Conservation (phyloP, 2,113 vertebrate species). For the Podilymbus podiceps region DNA sequence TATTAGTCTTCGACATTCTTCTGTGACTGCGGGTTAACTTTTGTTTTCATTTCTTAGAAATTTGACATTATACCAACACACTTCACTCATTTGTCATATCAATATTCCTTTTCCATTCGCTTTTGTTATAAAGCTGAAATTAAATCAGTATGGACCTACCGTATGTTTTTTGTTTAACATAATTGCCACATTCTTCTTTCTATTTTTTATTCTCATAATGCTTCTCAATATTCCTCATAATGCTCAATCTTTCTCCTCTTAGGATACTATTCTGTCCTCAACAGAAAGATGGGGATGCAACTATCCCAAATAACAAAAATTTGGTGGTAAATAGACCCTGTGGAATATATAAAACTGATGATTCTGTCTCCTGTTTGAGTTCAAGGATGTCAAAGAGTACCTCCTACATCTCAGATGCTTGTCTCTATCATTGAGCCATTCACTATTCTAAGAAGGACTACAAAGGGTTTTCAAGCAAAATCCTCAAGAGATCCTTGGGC, state of each 20-base stretch:
- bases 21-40: neutral
- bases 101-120: neutral
- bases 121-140: constrained; percentile 31
- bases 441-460: neutral
- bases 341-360: neutral
- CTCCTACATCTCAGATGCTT: neutral
- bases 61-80: neutral
- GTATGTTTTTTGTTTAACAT: neutral
- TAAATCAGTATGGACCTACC: neutral
- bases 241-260: neutral
- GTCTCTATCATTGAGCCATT: neutral
- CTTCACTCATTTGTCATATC: constrained; percentile 9
- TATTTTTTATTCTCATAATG: neutral
- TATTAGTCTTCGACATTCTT: neutral
- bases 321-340: neutral
- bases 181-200: neutral
- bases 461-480: neutral
- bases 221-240: neutral
- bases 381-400: neutral
- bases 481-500: neutral
- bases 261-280: neutral
- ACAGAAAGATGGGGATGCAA: neutral
- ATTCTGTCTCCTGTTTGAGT: neutral
- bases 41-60: constrained; percentile 23
- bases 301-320: neutral